Conservation (phyloP, 2,888 invertebrate genomes). For the Criorhina ranunculi region DNA sequence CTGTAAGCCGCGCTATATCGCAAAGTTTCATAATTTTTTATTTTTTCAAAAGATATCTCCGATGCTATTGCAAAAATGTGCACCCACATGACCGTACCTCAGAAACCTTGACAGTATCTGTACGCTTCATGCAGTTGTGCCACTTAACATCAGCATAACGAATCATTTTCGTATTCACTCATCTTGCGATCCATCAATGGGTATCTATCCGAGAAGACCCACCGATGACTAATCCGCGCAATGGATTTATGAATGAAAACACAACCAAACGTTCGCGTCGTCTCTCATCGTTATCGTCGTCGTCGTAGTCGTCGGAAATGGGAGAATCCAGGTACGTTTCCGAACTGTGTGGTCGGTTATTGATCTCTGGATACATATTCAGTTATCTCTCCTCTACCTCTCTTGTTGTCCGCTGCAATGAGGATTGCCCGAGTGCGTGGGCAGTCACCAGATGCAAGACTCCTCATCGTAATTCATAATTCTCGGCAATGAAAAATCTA, state of each 20-base stretch:
- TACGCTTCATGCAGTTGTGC: slow-evolving; percentile 17
- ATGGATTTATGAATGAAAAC: slow-evolving; percentile 75
- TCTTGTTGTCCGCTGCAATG: slow-evolving; percentile 28
- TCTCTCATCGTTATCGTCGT: slow-evolving; percentile 18
- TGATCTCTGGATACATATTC: slow-evolving; percentile 64
- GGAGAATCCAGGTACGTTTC: slow-evolving; percentile 72
- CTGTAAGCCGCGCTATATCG: too few species aligned
- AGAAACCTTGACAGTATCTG: slow-evolving; percentile 37
- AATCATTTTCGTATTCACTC: slow-evolving; percentile 57
- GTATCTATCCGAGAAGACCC: slow-evolving; percentile 57
- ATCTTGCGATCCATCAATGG: slow-evolving; percentile 74
- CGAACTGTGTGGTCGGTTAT: slow-evolving; percentile 76
- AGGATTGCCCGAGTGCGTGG: slow-evolving; percentile 75
- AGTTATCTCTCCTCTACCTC: slow-evolving; percentile 34
- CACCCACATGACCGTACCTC: slow-evolving; percentile 31
- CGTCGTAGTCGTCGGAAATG: slow-evolving; percentile 66
- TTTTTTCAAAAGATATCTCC: not conserved
- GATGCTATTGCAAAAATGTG: slow-evolving; percentile 7
- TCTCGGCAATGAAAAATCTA: slow-evolving; percentile 76
- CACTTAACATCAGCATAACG: slow-evolving; percentile 44
- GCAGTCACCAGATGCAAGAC: slow-evolving; percentile 73
- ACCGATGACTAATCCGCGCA: slow-evolving; percentile 70
- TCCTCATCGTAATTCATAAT: slow-evolving; percentile 75
- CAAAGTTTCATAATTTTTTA: slow-evolving; percentile 11
- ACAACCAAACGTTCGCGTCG: slow-evolving; percentile 12